Evolutionary conservation across 2,113 vertebrate species (phyloP).

Genomic region (Pseudolaguvia tuberculata): DNA sequence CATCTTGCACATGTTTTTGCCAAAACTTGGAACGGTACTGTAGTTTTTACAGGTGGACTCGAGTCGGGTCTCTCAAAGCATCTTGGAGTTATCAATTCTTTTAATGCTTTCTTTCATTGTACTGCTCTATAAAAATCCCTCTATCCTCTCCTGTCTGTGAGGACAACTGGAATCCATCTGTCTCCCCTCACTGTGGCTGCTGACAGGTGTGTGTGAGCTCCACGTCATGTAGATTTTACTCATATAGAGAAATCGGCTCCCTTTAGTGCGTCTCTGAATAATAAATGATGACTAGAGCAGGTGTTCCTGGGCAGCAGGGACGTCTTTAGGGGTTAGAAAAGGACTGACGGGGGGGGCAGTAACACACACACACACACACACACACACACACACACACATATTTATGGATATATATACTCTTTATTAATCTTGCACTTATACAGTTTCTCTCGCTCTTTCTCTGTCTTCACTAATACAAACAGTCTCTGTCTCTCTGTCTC

Average conservation of each 20-base stretch:
- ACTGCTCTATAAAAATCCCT: too few relatives aligned
- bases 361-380: background rate
- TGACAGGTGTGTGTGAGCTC: constrained; percentile 6
- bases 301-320: constrained; percentile 20
- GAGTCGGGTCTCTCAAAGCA: too few relatives aligned
- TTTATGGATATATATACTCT: background rate
- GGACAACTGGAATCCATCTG: constrained; percentile 9
- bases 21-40: too few relatives aligned
- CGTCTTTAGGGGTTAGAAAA: constrained; percentile 24
- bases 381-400: background rate
- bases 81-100: too few relatives aligned
- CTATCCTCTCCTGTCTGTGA: background rate
- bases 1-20: too few relatives aligned
- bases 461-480: too few relatives aligned
- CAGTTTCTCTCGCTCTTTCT: too few relatives aligned
- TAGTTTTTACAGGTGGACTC: too few relatives aligned
- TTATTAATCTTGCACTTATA: too few relatives aligned
- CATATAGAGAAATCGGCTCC: constrained; percentile 4
- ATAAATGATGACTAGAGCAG: constrained; percentile 39
- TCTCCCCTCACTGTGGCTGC: constrained; percentile 7
- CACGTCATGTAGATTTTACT: constrained; percentile 1
- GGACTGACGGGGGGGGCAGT: constrained; percentile 6
- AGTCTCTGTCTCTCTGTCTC: too few relatives aligned
- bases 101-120: too few relatives aligned
- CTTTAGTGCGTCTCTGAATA: constrained; percentile 35